A percentile compares a stretch with the other conserved stretches of the same genome.
These are phyloP conservation scores for Platynereis dumerilii DNA, from an alignment of 2,888 invertebrate species.

Conservation along the genomic window DNA sequence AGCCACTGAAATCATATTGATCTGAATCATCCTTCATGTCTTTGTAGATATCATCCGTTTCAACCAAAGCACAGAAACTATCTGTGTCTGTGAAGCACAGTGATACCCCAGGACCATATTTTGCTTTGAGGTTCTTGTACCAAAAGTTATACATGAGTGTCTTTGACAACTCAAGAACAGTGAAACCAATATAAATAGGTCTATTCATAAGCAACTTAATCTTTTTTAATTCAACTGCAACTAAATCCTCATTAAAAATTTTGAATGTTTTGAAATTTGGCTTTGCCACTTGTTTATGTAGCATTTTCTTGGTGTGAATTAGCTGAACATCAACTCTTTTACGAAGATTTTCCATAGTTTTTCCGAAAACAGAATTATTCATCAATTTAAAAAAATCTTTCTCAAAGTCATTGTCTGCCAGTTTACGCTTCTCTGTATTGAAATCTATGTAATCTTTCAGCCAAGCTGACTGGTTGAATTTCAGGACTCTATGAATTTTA, in stretches of 20 bases:
- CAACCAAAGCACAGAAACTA: constrained; percentile 35
- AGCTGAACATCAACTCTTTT: constrained; percentile 56
- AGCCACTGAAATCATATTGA: constrained; percentile 5
- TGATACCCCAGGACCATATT: constrained; percentile 34
- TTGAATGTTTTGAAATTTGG: constrained; percentile 30
- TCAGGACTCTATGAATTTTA: no score
- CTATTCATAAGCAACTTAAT: background rate
- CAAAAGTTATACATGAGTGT: constrained; percentile 13
- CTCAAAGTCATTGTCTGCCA: constrained; percentile 52
- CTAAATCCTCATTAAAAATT: constrained; percentile 56
- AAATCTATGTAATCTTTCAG: constrained; percentile 46
- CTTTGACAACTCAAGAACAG: constrained; percentile 57
- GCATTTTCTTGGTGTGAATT: constrained; percentile 11
- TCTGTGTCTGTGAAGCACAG: constrained; percentile 42
- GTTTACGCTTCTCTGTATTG: constrained; percentile 42
- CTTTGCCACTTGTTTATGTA: constrained; percentile 15
- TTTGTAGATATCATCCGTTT: constrained; percentile 42
- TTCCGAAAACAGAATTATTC: constrained; percentile 56
- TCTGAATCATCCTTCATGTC: constrained; percentile 38
- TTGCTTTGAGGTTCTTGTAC: constrained; percentile 51
- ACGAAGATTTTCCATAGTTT: constrained; percentile 63
- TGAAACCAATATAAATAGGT: constrained; percentile 61
- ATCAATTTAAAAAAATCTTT: constrained; percentile 50
- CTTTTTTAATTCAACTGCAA: constrained; percentile 48
- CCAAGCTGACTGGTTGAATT: no score